These are phyloP conservation scores for Orbicella faveolata DNA, from an alignment of 64 coral and sea anemone genomes.

Conservation along the genomic window DNA sequence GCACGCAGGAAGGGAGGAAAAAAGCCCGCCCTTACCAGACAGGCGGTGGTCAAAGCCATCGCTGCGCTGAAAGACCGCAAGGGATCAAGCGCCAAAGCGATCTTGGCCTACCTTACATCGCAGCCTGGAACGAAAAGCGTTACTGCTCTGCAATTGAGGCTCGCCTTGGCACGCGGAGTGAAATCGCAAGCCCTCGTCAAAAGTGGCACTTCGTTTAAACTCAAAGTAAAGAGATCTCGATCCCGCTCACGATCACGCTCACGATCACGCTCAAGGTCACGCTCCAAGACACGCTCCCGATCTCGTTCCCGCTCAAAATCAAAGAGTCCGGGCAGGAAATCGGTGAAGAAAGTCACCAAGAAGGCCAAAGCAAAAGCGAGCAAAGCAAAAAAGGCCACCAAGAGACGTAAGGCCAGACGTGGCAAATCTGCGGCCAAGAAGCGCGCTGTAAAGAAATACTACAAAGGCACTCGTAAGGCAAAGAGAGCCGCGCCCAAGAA, in stretches of 20 bases:
- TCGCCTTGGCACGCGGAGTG: conserved; percentile 49
- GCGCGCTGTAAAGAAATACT: not conserved
- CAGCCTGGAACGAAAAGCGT: not conserved
- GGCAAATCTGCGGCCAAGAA: conserved; percentile 10
- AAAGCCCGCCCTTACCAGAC: conserved; percentile 3
- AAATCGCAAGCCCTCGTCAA: conserved; percentile 49
- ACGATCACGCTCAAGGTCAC: conserved; percentile 10
- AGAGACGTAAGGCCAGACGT: not conserved
- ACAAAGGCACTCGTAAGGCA: not conserved
- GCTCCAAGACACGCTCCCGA: not conserved
- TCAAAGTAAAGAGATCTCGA: not conserved
- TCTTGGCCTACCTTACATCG: conserved; percentile 32
- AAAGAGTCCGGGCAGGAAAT: conserved; percentile 34
- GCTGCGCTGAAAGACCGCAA: conserved; percentile 47
- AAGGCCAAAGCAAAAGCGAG: conserved; percentile 26
- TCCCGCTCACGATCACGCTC: conserved; percentile 5
- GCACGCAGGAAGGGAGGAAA: not conserved
- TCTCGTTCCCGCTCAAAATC: conserved; percentile 16
- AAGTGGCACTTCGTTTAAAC: conserved; percentile 38
- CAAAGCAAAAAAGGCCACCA: conserved; percentile 20
- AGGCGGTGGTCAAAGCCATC: conserved; percentile 23
- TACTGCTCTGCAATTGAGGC: conserved; percentile 29
- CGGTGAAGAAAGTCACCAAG: conserved; percentile 42
- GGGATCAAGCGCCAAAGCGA: conserved; percentile 34
- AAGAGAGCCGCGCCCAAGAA: not conserved